Conservation (phyloP, 2,888 invertebrate genomes). For the Drosophila atroscutellata region DNA sequence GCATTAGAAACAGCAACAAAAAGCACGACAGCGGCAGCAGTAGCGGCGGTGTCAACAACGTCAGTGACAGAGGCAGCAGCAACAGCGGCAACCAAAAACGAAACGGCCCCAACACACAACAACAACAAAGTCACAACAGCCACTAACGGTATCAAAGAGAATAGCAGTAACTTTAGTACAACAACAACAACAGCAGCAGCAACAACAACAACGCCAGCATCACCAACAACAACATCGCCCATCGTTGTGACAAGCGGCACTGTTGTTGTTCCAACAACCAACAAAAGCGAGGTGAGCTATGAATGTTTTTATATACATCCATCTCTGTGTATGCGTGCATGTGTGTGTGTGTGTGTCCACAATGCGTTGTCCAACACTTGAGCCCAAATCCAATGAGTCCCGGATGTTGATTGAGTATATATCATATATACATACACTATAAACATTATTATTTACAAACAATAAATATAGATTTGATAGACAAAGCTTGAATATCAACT, state of each 20-base stretch:
- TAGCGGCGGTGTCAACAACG: conserved; percentile 40
- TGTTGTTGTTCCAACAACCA: conserved; percentile 56
- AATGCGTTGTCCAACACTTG: conserved; percentile 16
- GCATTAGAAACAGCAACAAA: conserved; percentile 76
- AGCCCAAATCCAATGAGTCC: not conserved
- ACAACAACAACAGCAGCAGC: conserved; percentile 61
- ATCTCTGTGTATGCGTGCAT: conserved; percentile 10
- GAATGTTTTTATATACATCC: conserved; percentile 29
- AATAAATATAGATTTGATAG: not conserved
- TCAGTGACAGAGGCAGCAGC: conserved; percentile 45
- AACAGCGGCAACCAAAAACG: conserved; percentile 60
- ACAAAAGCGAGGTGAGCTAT: conserved; percentile 75
- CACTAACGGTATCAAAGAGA: conserved; percentile 84
- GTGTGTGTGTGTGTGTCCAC: conserved; percentile 13
- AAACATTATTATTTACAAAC: conserved; percentile 3
- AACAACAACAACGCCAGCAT: conserved; percentile 50
- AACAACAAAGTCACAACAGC: conserved; percentile 74
- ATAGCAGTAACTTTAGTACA: conserved; percentile 83
- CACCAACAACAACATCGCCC: conserved; percentile 64
- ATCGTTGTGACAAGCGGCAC: conserved; percentile 76
- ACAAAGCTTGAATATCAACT: not conserved
- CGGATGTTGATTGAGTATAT: conserved; percentile 8
- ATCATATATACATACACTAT: not conserved
- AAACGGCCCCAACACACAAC: conserved; percentile 69
- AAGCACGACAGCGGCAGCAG: conserved; percentile 66